Percentiles rank a stretch among this genome's conserved stretches.
Evolutionary conservation across 2,888 invertebrate species (phyloP).

Genomic region (Abrostola triplasia): DNA sequence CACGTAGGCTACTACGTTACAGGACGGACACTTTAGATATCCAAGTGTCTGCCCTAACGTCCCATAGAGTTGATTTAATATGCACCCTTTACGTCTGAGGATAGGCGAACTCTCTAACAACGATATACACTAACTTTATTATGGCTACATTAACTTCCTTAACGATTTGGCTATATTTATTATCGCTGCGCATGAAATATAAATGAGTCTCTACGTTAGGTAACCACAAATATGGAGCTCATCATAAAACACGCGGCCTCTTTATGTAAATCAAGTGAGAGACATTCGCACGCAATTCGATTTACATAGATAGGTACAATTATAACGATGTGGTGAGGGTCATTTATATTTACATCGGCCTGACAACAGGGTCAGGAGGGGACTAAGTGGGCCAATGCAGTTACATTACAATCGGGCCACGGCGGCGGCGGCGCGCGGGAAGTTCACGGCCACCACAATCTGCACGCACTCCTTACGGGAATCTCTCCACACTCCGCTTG

Average conservation of each 20-base stretch:
- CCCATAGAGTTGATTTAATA: conserved; percentile 49
- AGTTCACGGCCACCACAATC: conserved; percentile 69
- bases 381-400: conserved; percentile 70
- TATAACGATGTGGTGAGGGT: conserved; percentile 52
- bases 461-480: conserved; percentile 41
- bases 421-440: conserved; percentile 54
- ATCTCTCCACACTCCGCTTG: conserved; percentile 48
- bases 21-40: conserved; percentile 46
- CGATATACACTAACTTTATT: conserved; percentile 31
- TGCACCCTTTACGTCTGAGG: conserved; percentile 48
- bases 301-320: conserved; percentile 52
- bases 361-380: conserved; percentile 58
- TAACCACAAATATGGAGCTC: conserved; percentile 10
- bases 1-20: conserved; percentile 35
- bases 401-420: conserved; percentile 49
- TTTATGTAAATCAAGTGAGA: conserved; percentile 31
- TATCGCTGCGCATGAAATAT: not conserved
- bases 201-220: conserved; percentile 15
- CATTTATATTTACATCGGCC: conserved; percentile 52
- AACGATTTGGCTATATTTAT: not conserved
- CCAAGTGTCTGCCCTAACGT: conserved; percentile 35
- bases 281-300: conserved; percentile 37
- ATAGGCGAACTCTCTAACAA: conserved; percentile 37
- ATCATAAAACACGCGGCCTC: conserved; percentile 6
- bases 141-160: conserved; percentile 2